Evolutionary conservation across 2,888 invertebrate species (phyloP), one percentile per base, ranked within the genome.

Genomic region (Spodoptera littoralis): DNA sequence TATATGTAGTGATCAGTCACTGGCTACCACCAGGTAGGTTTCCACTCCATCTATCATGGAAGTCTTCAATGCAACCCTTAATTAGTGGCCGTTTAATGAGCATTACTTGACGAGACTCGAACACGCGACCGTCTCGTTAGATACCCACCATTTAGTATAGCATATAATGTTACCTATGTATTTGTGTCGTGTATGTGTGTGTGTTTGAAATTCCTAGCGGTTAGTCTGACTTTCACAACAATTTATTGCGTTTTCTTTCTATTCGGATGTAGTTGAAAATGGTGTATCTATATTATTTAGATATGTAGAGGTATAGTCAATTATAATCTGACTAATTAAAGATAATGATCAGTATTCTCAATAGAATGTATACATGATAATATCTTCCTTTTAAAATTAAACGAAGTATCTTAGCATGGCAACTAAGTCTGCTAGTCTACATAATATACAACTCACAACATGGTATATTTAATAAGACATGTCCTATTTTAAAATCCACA

Each of bases 71-170:
- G 49, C 44, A 56, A 43, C 73, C 70, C 73, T 73, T 67, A 70
- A 70, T 73, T 73, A 67, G 36, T 52, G 12, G 43, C 12, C 54
- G 42, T 50, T 53, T 44, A 45, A 43, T 52, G 24, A 46, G 41
- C 12, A 52, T 30, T 18, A 42, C 22, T 43, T 48, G 45, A 59
- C 55, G 68, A 55, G 43, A 13, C 4, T 4, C 11, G 30, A 45
- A 36, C 74, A 76, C 74, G 76, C 76, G 36, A 74, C 6, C 50
- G 2, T 0, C 55, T 61, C 74, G 50, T 68, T 68, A 58, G 27
- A 47, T 13, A 57, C 9, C 42, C 46, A 42, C 36, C 12, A 27
- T 18, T 22, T 61, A 52, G 50, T 46, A 8, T 12, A 27, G 41
- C 45, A 54, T 41, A 36, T 70, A 22, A 43, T 11, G 41, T 12